Conservation (phyloP, 2,113 vertebrate species). For the Xiphophorus hellerii region DNA sequence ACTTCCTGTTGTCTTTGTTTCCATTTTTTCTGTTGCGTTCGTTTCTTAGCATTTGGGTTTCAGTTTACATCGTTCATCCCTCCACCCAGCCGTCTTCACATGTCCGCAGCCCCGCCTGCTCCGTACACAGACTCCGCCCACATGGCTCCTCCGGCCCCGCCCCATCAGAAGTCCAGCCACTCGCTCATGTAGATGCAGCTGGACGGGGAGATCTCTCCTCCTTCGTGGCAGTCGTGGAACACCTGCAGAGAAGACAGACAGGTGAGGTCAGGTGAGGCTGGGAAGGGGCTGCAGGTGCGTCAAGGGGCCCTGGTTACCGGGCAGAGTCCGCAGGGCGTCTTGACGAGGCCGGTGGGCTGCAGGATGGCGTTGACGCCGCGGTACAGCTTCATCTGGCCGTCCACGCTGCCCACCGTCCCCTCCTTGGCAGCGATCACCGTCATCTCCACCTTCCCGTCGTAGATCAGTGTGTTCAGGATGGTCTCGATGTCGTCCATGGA, state of each 20-base stretch:
- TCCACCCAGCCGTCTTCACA: background rate
- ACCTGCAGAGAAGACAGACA: constrained; percentile 81
- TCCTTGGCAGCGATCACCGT: constrained; percentile 96
- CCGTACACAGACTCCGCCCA: background rate
- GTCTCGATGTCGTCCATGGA: constrained; percentile 99
- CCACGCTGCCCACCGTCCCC: constrained; percentile 93
- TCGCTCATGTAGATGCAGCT: constrained; percentile 95
- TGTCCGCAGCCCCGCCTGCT: no score
- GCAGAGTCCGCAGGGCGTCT: constrained; percentile 93
- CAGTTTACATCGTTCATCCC: background rate
- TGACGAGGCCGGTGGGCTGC: constrained; percentile 90
- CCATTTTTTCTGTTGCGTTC: no score
- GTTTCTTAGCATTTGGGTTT: no score
- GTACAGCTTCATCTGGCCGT: constrained; percentile 95
- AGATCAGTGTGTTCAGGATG: constrained; percentile 97
- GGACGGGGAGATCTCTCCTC: constrained; percentile 95
- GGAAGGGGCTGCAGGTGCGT: accelerated
- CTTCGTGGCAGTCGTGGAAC: constrained; percentile 96
- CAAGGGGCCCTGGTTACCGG: constrained; percentile 78
- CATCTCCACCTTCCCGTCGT: constrained; percentile 98
- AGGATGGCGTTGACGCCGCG: constrained; percentile 89
- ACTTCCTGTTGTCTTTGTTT: no score
- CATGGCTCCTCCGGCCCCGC: background rate
- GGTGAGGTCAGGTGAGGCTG: background rate
- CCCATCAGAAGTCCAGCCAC: constrained; percentile 90